A percentile compares a stretch with the other conserved stretches of the same genome.
Evolutionary conservation across 2,797 vertebrate species (phyloP).

Genomic region (Sternarchorhynchus goeldii): DNA sequence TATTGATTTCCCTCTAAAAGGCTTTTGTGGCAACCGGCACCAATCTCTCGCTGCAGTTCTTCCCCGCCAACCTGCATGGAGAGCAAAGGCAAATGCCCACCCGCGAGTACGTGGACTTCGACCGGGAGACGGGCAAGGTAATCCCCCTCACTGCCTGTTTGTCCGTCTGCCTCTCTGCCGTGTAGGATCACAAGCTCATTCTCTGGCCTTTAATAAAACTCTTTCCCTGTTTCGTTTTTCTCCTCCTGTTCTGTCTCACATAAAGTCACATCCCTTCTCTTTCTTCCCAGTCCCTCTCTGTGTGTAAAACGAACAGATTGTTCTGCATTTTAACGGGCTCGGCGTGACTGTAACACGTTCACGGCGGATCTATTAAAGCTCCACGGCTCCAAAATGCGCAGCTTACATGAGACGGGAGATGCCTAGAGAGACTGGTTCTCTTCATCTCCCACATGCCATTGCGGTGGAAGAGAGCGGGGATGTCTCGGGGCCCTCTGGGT

Average conservation of each 20-base stretch:
- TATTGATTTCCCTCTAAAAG: constrained; percentile 93
- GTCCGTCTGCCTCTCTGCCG: constrained; percentile 48
- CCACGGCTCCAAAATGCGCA: constrained; percentile 9
- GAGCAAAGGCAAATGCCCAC: constrained; percentile 96
- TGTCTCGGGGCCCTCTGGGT: constrained; percentile 29
- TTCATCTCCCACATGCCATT: constrained; percentile 38
- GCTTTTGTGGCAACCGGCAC: constrained; percentile 99
- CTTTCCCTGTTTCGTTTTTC: no score
- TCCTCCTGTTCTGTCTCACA: no score
- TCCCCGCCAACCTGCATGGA: constrained; percentile 96
- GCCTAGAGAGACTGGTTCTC: constrained; percentile 27
- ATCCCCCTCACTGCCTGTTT: constrained; percentile 49
- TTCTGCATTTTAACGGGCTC: no score
- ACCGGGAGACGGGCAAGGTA: constrained; percentile 98
- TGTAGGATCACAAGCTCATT: not conserved
- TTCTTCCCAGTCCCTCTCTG: no score
- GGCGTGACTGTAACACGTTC: not conserved
- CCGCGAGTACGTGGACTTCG: constrained; percentile 97
- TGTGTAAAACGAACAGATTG: no score
- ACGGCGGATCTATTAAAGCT: constrained; percentile 22
- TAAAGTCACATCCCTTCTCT: no score
- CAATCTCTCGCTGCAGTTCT: constrained; percentile 99
- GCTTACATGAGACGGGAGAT: constrained; percentile 9
- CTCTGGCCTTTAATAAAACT: not conserved
- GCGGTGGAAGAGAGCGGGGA: constrained; percentile 16